Evolutionary conservation across 2,888 invertebrate species (phyloP), one percentile per base, ranked within the genome.

Genomic region (Creontiades dilutus): DNA sequence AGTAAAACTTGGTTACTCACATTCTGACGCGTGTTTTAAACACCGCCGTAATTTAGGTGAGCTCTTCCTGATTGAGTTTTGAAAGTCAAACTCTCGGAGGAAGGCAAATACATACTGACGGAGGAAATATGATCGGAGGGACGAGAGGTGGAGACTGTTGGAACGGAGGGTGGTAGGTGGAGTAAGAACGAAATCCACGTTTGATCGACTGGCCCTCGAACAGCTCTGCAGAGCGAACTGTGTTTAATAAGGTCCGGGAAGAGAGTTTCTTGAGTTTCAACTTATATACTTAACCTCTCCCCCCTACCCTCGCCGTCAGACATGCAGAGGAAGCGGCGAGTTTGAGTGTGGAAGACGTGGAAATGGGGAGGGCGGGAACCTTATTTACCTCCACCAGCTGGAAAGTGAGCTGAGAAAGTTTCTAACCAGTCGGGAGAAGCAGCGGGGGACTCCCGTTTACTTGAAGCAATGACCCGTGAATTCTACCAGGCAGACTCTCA

Each of bases 321-420:
- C 27, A 19, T 19, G 12, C 7, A 37, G 37, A 37, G 2, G 37
- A 37, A 37, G 37, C 3, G 37, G 37, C 7, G 37, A 7, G 37
- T 37, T n/a, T n/a, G n/a, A n/a, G n/a, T n/a, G n/a, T n/a, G n/a
- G n/a, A n/a, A n/a, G n/a, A n/a, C n/a, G n/a, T n/a, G n/a, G n/a
- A n/a, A n/a, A n/a, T 37, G 37, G 7, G 37, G 37, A 37, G 37
- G 7, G 37, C 3, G 37, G 37, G 37, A 7, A 37, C 68, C 68
- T 68, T 68, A 68, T 68, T 68, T 68, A 68, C 68, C 68, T 68
- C 27, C 13, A 86, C 55, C 80, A 23, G 55, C 78, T 88, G 76
- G 88, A 88, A 88, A 88, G 52, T 78, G 88, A 78, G 88, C 88
- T 80, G 27, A 76, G 88, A 55, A 88, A 78, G 88, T 88, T 88